These are phyloP conservation scores for Hypotaenidia philippensis DNA, from an alignment of 2,797 vertebrate species.

Conservation along the genomic window DNA sequence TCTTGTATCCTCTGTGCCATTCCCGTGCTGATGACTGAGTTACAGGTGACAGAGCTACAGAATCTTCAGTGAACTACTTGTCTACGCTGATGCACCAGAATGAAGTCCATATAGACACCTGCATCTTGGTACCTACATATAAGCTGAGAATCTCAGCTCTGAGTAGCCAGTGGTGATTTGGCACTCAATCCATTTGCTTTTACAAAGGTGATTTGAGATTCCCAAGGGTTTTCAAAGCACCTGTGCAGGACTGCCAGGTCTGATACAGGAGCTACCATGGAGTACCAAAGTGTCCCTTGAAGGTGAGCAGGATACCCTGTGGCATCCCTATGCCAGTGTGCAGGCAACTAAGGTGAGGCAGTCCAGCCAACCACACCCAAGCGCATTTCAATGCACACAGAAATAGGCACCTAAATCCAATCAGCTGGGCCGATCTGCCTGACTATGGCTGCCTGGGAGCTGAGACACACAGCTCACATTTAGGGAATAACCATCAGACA, in stretches of 20 bases:
- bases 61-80: background rate
- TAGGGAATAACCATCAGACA: background rate
- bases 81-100: background rate
- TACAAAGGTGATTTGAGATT: background rate
- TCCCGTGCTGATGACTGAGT: background rate
- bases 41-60: background rate
- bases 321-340: rapidly evolving
- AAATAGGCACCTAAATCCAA: background rate
- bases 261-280: background rate
- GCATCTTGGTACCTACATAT: background rate
- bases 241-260: background rate
- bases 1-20: background rate
- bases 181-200: background rate
- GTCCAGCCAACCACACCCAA: background rate
- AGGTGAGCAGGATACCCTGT: background rate
- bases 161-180: background rate
- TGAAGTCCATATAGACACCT: background rate
- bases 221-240: background rate
- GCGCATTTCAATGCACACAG: background rate
- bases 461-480: background rate
- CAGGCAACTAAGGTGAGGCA: background rate
- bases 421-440: background rate
- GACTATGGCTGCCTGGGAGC: background rate
- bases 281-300: background rate
- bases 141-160: background rate